phyloP scores from a whole-genome alignment of 1,140 invertebrate species.

The Reticulitermes speratus region DNA sequence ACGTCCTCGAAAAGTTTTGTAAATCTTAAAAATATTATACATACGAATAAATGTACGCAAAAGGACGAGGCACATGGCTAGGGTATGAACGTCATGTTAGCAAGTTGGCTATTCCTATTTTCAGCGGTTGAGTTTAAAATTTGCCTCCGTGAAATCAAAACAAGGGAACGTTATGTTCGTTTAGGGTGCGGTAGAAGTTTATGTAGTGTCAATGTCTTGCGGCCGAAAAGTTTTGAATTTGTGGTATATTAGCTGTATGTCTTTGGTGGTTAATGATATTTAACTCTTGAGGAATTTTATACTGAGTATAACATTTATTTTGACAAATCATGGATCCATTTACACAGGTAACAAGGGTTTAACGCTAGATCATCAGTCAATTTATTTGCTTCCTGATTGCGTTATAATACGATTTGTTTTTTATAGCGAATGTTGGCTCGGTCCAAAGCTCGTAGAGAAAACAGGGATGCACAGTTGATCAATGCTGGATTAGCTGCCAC shows the following conservation, averaged over 20 bases:
- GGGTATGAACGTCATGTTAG: not conserved
- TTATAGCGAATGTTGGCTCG: slow-evolving; percentile 55
- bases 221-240: not conserved
- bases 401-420: slow-evolving; percentile 1
- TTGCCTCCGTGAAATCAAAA: slow-evolving; percentile 40
- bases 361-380: no score
- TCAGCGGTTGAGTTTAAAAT: slow-evolving; percentile 43
- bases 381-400: no score
- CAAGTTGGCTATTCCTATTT: slow-evolving; percentile 8
- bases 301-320: no score
- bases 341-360: not conserved
- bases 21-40: no score
- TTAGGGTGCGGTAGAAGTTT: not conserved
- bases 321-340: slow-evolving; percentile 12
- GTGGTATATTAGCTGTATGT: not conserved
- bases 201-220: not conserved
- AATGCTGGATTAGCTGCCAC: slow-evolving; percentile 48
- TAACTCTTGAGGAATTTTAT: no score
- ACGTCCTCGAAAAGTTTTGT: no score
- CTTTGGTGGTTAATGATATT: no score
- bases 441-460: slow-evolving; percentile 55
- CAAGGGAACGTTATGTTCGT: not conserved
- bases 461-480: slow-evolving; percentile 50
- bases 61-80: no score
- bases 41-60: no score